Evolutionary conservation across 2,113 vertebrate genomes (phyloP).

Genomic region (Oreamnos americanus): DNA sequence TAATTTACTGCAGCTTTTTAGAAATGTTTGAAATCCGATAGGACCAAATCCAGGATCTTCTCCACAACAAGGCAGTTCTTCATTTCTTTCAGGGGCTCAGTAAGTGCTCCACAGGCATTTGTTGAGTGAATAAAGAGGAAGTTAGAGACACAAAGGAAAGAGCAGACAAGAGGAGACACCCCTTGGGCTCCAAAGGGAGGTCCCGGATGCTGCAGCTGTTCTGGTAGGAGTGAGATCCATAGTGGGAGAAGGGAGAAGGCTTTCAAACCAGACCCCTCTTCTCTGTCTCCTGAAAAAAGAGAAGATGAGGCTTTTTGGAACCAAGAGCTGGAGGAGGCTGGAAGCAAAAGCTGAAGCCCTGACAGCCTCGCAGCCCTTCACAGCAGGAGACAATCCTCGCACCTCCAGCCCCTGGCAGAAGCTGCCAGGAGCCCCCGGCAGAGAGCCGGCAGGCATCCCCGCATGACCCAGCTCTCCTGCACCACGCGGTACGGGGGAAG

Average conservation of each 20-base stretch:
- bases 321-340: not conserved
- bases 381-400: not conserved
- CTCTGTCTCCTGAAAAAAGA: not conserved
- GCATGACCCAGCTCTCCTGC: not conserved
- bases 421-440: conserved; percentile 24
- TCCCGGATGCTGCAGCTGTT: not conserved
- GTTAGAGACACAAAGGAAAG: not conserved
- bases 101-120: not conserved
- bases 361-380: conserved; percentile 2
- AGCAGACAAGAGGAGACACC: not conserved
- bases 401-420: not conserved
- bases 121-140: not conserved
- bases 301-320: conserved; percentile 29
- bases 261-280: not conserved
- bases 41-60: not conserved
- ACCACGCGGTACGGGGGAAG: not conserved
- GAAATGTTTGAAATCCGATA: not conserved
- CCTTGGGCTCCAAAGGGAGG: not conserved
- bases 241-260: not conserved
- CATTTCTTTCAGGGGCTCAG: not conserved
- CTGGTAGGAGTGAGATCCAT: not conserved
- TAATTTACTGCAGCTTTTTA: not conserved
- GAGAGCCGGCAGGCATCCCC: not conserved
- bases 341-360: not conserved
- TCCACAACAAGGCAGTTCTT: not conserved